A percentile compares a stretch with the other conserved stretches of the same genome.
Conservation (phyloP, 2,797 vertebrate species). For the Pipistrellus nathusii region DNA sequence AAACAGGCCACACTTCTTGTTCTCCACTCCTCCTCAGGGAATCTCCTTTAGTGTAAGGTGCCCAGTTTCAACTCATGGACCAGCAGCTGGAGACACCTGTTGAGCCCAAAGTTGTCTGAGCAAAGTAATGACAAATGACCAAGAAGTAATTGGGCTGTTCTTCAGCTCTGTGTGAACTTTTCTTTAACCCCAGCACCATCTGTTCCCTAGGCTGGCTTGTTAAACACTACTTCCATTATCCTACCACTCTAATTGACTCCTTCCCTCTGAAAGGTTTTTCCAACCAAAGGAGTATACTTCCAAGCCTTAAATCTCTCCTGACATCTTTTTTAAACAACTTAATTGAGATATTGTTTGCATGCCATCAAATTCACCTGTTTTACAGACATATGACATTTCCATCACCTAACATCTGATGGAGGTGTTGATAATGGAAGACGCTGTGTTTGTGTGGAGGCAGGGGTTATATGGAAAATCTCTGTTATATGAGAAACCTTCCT, state of each 20-base stretch:
- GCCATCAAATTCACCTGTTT: neutral
- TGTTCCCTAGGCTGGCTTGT: neutral
- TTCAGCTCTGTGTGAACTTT: neutral
- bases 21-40: neutral
- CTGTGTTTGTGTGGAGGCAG: neutral
- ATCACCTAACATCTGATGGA: neutral
- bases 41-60: neutral
- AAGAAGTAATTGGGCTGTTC: neutral
- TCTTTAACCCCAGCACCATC: neutral
- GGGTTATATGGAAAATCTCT: neutral
- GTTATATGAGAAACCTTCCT: neutral
- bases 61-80: neutral
- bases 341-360: neutral
- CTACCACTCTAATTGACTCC: neutral
- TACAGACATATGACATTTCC: neutral
- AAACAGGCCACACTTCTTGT: neutral
- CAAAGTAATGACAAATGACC: neutral
- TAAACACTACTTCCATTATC: neutral
- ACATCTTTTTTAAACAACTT: neutral
- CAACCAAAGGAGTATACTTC: neutral
- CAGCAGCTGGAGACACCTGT: neutral
- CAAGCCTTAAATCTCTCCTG: neutral
- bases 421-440: neutral
- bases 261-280: constrained; percentile 20
- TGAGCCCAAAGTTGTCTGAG: neutral